A percentile compares a stretch with the other conserved stretches of the same genome.
These are phyloP conservation scores for Oscheius sp. DNA, from an alignment of 2,888 invertebrate species.

Conservation along the genomic window DNA sequence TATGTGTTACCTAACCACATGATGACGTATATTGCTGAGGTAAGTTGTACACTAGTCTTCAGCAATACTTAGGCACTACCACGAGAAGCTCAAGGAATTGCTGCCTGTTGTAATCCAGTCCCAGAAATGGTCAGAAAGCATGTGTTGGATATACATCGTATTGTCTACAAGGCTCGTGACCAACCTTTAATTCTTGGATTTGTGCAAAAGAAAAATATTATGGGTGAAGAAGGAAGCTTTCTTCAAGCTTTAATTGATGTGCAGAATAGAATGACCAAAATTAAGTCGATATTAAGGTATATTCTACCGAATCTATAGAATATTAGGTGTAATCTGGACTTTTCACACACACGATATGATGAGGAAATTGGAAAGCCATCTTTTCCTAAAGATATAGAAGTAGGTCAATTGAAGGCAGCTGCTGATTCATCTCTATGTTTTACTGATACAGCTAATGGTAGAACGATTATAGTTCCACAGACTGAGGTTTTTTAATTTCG, in stretches of 20 bases:
- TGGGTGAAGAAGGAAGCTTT: constrained; percentile 14
- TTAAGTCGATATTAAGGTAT: constrained; percentile 40
- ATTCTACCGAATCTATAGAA: neutral
- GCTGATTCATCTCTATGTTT: neutral
- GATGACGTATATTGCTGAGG: constrained; percentile 87
- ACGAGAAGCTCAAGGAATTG: constrained; percentile 77
- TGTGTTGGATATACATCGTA: constrained; percentile 54
- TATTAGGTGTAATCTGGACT: constrained; percentile 43
- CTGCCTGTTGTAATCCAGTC: constrained; percentile 90
- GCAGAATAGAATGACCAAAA: constrained; percentile 38
- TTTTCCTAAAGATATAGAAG: neutral
- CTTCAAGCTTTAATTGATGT: constrained; percentile 36
- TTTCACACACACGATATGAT: constrained; percentile 49
- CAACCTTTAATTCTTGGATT: constrained; percentile 29
- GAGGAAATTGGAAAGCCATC: constrained; percentile 45
- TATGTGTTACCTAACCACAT: constrained; percentile 95
- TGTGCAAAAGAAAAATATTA: constrained; percentile 8
- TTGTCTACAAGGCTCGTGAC: constrained; percentile 55
- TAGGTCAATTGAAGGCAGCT: neutral
- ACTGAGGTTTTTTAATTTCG: neutral
- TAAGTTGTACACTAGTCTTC: neutral
- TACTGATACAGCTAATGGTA: neutral
- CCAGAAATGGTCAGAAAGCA: constrained; percentile 79
- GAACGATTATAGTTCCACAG: neutral
- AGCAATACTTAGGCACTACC: constrained; percentile 50